These are phyloP conservation scores for Bos taurus DNA, from an alignment of 2,113 vertebrate genomes.

Conservation along the genomic window DNA sequence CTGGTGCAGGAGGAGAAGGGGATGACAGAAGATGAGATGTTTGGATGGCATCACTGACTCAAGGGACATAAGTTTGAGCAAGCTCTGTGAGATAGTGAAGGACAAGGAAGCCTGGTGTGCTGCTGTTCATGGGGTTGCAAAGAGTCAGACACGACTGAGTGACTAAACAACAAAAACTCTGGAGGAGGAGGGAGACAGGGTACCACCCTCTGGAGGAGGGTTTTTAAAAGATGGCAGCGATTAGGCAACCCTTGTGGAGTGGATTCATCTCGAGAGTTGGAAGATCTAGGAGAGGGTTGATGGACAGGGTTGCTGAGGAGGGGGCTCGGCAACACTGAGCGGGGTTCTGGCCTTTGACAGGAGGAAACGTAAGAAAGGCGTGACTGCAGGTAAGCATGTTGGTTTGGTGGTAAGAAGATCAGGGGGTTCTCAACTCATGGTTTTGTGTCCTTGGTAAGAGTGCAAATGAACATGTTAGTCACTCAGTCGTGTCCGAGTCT, in stretches of 20 bases:
- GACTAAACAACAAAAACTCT: not conserved
- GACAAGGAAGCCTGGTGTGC: not conserved
- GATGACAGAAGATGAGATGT: not conserved
- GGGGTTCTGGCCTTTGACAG: not conserved
- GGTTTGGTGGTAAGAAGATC: not conserved
- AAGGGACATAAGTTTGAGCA: not conserved
- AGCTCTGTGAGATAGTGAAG: not conserved
- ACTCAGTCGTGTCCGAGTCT: not conserved
- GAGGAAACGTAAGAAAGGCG: not conserved
- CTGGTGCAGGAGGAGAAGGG: not conserved
- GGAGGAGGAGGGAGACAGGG: not conserved
- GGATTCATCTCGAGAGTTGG: not conserved
- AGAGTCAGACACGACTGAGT: not conserved
- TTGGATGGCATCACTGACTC: not conserved
- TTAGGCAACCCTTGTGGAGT: not conserved
- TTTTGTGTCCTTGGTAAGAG: not conserved
- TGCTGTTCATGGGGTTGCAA: not conserved
- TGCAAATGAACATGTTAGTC: not conserved
- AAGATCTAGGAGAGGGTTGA: not conserved
- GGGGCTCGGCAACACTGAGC: not conserved
- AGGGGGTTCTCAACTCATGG: not conserved
- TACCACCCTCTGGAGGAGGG: not conserved
- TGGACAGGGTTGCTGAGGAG: not conserved
- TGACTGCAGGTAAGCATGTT: not conserved
- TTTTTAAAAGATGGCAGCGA: not conserved